phyloP scores from a whole-genome alignment of 2,888 invertebrate species.

The Sympetrum striolatum region DNA sequence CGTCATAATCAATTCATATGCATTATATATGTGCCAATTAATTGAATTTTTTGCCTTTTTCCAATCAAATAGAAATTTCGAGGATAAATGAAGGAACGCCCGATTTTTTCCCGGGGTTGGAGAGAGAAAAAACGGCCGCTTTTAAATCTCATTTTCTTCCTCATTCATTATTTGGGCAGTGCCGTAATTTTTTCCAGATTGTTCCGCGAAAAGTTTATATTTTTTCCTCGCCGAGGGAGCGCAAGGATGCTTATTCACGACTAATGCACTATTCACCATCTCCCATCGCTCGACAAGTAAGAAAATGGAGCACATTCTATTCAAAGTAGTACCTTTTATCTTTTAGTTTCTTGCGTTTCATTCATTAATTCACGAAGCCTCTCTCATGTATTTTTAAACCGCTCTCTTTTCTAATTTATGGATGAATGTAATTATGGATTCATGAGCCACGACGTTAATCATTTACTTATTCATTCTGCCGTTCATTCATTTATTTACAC shows the following conservation, averaged over 20 bases:
- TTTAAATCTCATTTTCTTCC: slow-evolving; percentile 43
- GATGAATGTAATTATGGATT: slow-evolving; percentile 40
- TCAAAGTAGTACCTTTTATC: slow-evolving; percentile 41
- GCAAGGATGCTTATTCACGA: slow-evolving; percentile 20
- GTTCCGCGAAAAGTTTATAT: slow-evolving; percentile 32
- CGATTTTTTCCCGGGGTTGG: not conserved
- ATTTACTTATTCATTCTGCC: slow-evolving; percentile 39
- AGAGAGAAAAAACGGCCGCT: slow-evolving; percentile 8
- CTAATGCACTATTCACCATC: slow-evolving; percentile 41
- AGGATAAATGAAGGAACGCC: not conserved
- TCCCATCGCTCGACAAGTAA: slow-evolving; percentile 38
- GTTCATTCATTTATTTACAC: slow-evolving; percentile 44
- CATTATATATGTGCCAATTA: slow-evolving; percentile 38
- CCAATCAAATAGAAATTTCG: slow-evolving; percentile 35
- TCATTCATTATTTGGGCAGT: slow-evolving; percentile 34
- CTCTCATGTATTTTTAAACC: slow-evolving; percentile 41
- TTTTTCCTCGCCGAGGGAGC: not conserved
- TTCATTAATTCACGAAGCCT: slow-evolving; percentile 31
- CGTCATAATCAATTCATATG: slow-evolving; percentile 29
- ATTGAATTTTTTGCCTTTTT: slow-evolving; percentile 28
- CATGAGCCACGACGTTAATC: slow-evolving; percentile 39
- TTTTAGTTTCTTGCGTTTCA: slow-evolving; percentile 37
- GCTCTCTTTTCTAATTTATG: slow-evolving; percentile 40
- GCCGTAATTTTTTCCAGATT: slow-evolving; percentile 19
- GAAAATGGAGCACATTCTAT: slow-evolving; percentile 39